A percentile compares a stretch with the other conserved stretches of the same genome.
These are phyloP conservation scores for Drosophila micromelanica DNA, from an alignment of 1,140 invertebrate genomes.

Conservation along the genomic window DNA sequence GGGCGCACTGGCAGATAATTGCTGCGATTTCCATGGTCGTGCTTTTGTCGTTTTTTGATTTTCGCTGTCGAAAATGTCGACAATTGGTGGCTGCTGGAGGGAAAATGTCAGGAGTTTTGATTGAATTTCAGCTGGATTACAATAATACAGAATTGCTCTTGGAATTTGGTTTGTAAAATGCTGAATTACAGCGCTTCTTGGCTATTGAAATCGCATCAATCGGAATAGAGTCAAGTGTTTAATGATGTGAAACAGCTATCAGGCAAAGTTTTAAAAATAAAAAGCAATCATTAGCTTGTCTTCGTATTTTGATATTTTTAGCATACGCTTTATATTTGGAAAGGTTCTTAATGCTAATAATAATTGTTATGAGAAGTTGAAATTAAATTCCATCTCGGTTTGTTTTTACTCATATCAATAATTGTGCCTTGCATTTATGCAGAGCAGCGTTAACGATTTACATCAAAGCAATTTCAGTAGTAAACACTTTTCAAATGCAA, in stretches of 20 bases:
- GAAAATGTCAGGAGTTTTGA: conserved; percentile 55
- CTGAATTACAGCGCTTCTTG: conserved; percentile 39
- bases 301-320: no score
- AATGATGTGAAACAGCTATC: conserved; percentile 20
- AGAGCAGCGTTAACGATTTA: conserved; percentile 27
- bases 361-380: no score
- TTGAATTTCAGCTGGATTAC: conserved; percentile 66
- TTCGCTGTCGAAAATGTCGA: conserved; percentile 9
- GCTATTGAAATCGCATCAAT: conserved; percentile 31
- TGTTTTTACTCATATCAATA: conserved; percentile 6
- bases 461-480: conserved; percentile 57
- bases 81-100: neutral
- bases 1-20: conserved; percentile 62
- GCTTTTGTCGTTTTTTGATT: conserved; percentile 44
- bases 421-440: conserved; percentile 18
- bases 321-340: no score
- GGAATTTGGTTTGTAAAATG: conserved; percentile 31
- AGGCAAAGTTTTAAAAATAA: neutral
- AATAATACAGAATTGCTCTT: conserved; percentile 54
- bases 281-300: neutral
- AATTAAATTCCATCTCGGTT: neutral
- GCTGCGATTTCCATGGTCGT: conserved; percentile 66
- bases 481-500: conserved; percentile 52
- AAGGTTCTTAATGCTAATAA: no score
- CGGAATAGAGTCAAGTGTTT: conserved; percentile 34